Conservation (phyloP, 2,888 invertebrate genomes). For the Exephanes ischioxanthus region DNA sequence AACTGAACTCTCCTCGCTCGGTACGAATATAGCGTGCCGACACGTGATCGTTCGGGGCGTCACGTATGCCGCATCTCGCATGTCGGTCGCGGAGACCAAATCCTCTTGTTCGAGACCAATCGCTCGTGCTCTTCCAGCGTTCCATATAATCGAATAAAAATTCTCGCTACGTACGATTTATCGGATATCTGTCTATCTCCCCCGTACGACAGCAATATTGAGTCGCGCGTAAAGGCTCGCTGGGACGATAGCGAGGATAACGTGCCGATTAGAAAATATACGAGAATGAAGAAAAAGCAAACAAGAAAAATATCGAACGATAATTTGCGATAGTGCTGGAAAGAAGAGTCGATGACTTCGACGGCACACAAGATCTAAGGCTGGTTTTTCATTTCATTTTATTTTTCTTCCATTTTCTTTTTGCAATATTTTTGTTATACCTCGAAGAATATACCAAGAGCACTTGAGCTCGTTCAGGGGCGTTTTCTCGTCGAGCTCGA, state of each 20-base stretch:
- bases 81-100: neutral
- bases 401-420: neutral
- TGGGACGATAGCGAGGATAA: neutral
- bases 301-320: neutral
- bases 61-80: slow-evolving; percentile 11
- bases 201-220: neutral
- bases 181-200: neutral
- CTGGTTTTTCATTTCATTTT: neutral
- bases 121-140: slow-evolving; percentile 30
- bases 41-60: slow-evolving; percentile 27
- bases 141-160: slow-evolving; percentile 6
- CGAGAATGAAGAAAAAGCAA: neutral
- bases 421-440: neutral
- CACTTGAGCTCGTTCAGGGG: neutral
- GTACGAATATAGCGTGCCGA: slow-evolving; percentile 3
- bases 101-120: slow-evolving; percentile 10
- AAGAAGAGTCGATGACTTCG: neutral
- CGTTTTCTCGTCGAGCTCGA: neutral
- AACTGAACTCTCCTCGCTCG: slow-evolving; percentile 2
- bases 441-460: neutral
- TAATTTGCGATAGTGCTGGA: neutral
- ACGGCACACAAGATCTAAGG: neutral
- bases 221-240: neutral
- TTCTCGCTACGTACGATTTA: neutral
- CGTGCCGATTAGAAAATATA: neutral